A percentile compares a stretch with the other conserved stretches of the same genome.
These are phyloP conservation scores for Dilophus febrilis DNA, from an alignment of 2,888 invertebrate genomes.

Conservation along the genomic window DNA sequence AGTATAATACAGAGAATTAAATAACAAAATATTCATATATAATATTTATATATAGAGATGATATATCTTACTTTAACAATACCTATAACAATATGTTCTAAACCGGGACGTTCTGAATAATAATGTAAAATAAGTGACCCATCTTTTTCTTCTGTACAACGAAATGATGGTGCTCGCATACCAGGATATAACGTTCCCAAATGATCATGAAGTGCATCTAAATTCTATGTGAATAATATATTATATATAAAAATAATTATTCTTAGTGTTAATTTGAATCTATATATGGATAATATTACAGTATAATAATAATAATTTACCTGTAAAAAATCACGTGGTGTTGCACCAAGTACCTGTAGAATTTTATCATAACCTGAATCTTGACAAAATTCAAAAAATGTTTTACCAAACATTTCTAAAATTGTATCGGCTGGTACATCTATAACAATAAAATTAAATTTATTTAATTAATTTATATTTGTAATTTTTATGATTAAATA, in stretches of 20 bases:
- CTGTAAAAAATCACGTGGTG: conserved; percentile 87
- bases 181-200: conserved; percentile 86
- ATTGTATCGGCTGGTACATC: conserved; percentile 83
- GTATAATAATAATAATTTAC: conserved; percentile 29
- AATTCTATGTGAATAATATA: conserved; percentile 42
- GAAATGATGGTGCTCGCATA: conserved; percentile 88
- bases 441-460: conserved; percentile 26
- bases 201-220: conserved; percentile 92
- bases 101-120: conserved; percentile 84
- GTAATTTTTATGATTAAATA: no score
- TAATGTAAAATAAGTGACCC: conserved; percentile 85
- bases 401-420: conserved; percentile 79
- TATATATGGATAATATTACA: no score
- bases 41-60: no score
- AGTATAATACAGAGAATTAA: neutral
- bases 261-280: no score
- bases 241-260: no score
- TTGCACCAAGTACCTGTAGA: conserved; percentile 83
- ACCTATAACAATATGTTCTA: conserved; percentile 92
- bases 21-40: neutral
- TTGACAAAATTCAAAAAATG: conserved; percentile 92
- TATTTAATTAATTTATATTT: no score
- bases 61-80: conserved; percentile 71
- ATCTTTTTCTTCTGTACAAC: conserved; percentile 84
- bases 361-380: conserved; percentile 96